Evolutionary conservation across 2,113 vertebrate species (phyloP).

Genomic region (Perca flavescens): DNA sequence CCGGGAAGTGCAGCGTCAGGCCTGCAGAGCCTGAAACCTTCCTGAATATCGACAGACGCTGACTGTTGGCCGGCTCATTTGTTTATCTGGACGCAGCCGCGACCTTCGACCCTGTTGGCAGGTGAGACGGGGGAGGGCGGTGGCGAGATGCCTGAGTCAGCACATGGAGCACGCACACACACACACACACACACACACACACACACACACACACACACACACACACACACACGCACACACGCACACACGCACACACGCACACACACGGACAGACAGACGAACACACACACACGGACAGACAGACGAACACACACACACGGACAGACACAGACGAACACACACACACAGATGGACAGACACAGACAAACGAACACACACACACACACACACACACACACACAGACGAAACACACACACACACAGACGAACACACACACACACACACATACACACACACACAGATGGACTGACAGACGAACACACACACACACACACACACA

Average conservation of each 20-base stretch:
- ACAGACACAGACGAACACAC: too few relatives aligned
- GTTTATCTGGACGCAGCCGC: conserved; percentile 58
- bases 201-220: background rate
- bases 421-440: too few relatives aligned
- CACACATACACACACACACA: too few relatives aligned
- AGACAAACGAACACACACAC: too few relatives aligned
- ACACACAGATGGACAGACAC: too few relatives aligned
- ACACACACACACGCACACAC: too few relatives aligned
- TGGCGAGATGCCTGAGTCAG: conserved; percentile 36
- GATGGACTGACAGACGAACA: too few relatives aligned
- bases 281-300: too few relatives aligned
- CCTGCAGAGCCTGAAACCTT: conserved; percentile 30
- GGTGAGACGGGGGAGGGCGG: conserved; percentile 15
- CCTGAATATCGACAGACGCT: conserved; percentile 35
- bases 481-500: background rate
- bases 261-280: too few relatives aligned
- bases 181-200: background rate
- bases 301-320: background rate
- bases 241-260: too few relatives aligned
- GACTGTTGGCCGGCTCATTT: conserved; percentile 4
- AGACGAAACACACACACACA: too few relatives aligned
- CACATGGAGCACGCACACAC: background rate
- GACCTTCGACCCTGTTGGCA: conserved; percentile 66
- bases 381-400: background rate
- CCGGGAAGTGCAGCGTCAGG: conserved; percentile 62